These are phyloP conservation scores for Pyrochroa serraticornis DNA, from an alignment of 2,888 invertebrate genomes.

Conservation along the genomic window DNA sequence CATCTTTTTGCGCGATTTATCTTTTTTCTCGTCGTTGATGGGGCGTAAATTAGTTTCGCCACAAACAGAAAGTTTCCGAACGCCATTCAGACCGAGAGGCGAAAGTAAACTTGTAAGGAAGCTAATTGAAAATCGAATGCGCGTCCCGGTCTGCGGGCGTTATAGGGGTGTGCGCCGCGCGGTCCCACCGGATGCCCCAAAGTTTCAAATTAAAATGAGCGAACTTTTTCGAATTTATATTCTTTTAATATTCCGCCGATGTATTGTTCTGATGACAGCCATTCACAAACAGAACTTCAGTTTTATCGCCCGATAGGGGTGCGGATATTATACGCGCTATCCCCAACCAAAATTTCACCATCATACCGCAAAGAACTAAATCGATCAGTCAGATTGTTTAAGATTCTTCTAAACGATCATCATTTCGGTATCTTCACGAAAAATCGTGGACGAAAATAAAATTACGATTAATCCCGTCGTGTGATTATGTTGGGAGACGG, in stretches of 20 bases:
- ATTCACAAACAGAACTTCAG: conserved; percentile 14
- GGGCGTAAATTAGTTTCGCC: conserved; percentile 39
- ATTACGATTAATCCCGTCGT: too few species aligned
- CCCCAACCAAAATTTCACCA: not conserved
- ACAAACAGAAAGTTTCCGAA: conserved; percentile 36
- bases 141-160: not conserved
- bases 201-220: conserved; percentile 31
- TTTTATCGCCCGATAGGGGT: conserved; percentile 9
- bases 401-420: too few species aligned
- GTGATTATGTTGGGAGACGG: not conserved
- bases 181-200: conserved; percentile 20
- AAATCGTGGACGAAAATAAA: too few species aligned
- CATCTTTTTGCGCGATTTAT: conserved; percentile 36
- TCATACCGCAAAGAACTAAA: too few species aligned
- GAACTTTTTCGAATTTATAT: conserved; percentile 30
- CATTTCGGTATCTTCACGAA: too few species aligned
- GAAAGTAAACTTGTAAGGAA: conserved; percentile 35
- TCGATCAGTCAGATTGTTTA: too few species aligned
- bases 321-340: conserved; percentile 11
- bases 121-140: conserved; percentile 38
- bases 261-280: conserved; percentile 26
- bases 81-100: conserved; percentile 14
- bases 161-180: conserved; percentile 1
- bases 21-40: conserved; percentile 27
- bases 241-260: conserved; percentile 27